Percentiles rank a stretch among this genome's conserved stretches.
These are phyloP conservation scores for Connochaetes taurinus DNA, from an alignment of 2,113 vertebrate species.

Conservation along the genomic window DNA sequence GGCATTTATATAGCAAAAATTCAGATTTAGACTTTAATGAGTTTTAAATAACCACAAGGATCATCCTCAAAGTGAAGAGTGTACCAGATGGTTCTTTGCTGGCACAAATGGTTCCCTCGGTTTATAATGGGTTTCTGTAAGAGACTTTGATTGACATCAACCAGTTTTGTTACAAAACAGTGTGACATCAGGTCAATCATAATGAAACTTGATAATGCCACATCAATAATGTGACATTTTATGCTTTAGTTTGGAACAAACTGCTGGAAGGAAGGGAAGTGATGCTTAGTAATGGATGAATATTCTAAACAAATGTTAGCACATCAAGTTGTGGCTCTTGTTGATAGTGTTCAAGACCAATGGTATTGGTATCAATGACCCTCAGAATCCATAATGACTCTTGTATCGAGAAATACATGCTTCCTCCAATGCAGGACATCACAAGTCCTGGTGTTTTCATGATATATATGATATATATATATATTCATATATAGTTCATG, in stretches of 20 bases:
- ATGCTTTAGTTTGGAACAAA: slow-evolving; percentile 40
- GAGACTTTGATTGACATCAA: slow-evolving; percentile 46
- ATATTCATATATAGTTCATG: neutral
- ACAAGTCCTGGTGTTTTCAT: neutral
- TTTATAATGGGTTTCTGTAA: slow-evolving; percentile 12
- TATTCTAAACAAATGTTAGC: slow-evolving; percentile 34
- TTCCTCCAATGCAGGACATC: neutral
- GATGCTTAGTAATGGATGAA: neutral
- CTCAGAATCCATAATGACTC: neutral
- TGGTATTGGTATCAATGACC: neutral
- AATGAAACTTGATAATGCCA: slow-evolving; percentile 51
- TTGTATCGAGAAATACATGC: neutral
- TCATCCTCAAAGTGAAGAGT: slow-evolving; percentile 13
- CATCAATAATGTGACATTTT: slow-evolving; percentile 57
- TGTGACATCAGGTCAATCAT: slow-evolving; percentile 50
- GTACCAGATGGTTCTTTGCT: neutral
- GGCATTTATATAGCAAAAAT: neutral
- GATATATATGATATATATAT: neutral
- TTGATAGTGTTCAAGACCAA: neutral
- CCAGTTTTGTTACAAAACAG: slow-evolving; percentile 53
- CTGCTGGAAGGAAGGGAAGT: slow-evolving; percentile 21
- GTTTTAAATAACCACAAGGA: slow-evolving; percentile 44
- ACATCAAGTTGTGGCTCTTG: neutral
- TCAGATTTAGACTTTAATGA: slow-evolving; percentile 14
- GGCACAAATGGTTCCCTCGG: slow-evolving; percentile 27